Percentiles rank a stretch among this genome's conserved stretches.
These are phyloP conservation scores for Labroides dimidiatus DNA, from an alignment of 2,797 vertebrate species.

Conservation along the genomic window DNA sequence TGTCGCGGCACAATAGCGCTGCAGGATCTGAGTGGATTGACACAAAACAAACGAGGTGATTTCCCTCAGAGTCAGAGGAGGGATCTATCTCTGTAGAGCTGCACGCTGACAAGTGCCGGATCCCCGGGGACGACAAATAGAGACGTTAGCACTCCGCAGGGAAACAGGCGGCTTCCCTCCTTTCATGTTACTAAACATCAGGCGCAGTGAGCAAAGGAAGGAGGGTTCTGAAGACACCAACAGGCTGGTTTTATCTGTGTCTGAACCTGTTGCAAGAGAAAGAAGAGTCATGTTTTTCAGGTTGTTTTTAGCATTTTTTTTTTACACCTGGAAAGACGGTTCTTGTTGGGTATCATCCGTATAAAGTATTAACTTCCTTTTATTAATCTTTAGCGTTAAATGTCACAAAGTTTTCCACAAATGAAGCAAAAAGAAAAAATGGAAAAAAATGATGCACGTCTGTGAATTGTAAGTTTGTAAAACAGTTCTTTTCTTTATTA, in stretches of 20 bases:
- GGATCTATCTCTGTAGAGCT: constrained; percentile 64
- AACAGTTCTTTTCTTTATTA: not conserved
- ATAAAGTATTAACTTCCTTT: not conserved
- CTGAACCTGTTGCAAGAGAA: constrained; percentile 12
- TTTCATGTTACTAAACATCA: constrained; percentile 71
- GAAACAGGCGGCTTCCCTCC: constrained; percentile 62
- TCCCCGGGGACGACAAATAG: constrained; percentile 79
- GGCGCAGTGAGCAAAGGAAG: constrained; percentile 38
- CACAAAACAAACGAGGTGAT: constrained; percentile 80
- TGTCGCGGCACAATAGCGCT: constrained; percentile 47
- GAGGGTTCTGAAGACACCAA: constrained; percentile 28
- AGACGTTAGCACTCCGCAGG: constrained; percentile 77
- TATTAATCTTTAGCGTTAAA: too few relatives aligned
- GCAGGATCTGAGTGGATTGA: constrained; percentile 77
- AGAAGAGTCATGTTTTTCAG: constrained; percentile 23
- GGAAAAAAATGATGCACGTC: not conserved
- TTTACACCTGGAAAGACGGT: not conserved
- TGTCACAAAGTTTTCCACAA: not conserved
- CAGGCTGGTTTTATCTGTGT: constrained; percentile 15
- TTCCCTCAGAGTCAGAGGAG: constrained; percentile 70
- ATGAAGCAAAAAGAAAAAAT: too few relatives aligned
- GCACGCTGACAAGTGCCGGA: constrained; percentile 69
- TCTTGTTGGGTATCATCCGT: too few relatives aligned
- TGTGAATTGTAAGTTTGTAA: not conserved
- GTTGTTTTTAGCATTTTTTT: not conserved